Conservation (phyloP, 2,113 vertebrate genomes). For the Gobius niger region DNA sequence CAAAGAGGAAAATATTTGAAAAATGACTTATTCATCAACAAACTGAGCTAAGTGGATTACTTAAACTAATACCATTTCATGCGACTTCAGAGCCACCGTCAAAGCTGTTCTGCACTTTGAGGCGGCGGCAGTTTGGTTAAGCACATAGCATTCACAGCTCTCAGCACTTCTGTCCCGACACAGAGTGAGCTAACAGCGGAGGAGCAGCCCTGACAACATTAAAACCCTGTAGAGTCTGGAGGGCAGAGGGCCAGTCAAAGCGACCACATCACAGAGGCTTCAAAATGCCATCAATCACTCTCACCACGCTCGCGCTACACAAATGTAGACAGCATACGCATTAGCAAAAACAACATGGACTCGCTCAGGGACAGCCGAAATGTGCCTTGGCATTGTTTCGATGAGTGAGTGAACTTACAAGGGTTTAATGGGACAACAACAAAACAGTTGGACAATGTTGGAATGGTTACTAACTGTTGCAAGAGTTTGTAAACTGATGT, state of each 20-base stretch:
- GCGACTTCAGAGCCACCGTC: conserved; percentile 17
- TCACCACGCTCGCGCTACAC: conserved; percentile 1
- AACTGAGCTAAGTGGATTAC: conserved; percentile 17
- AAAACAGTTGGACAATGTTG: not conserved
- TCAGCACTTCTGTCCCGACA: conserved; percentile 53
- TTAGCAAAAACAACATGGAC: conserved; percentile 5
- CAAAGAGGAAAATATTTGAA: not conserved
- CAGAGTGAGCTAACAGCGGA: conserved; percentile 47
- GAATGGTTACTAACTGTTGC: not conserved
- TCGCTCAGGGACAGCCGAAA: conserved; percentile 1
- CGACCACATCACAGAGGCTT: conserved; percentile 41
- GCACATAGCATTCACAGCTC: conserved; percentile 38
- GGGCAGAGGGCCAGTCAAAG: conserved; percentile 62
- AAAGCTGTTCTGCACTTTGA: conserved; percentile 15
- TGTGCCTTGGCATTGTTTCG: conserved; percentile 5
- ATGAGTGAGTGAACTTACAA: not conserved
- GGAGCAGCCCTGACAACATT: conserved; percentile 52
- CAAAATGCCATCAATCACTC: conserved; percentile 49
- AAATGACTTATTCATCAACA: conserved; percentile 6
- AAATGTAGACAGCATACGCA: conserved; percentile 2
- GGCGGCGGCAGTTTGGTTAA: conserved; percentile 20
- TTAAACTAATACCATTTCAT: conserved; percentile 34
- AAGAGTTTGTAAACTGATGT: too few species aligned
- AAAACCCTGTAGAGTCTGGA: conserved; percentile 54
- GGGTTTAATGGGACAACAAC: not conserved